Base-by-base conservation (phyloP, 2,797 vertebrate genomes). In the Hypotaenidia philippensis region DNA sequence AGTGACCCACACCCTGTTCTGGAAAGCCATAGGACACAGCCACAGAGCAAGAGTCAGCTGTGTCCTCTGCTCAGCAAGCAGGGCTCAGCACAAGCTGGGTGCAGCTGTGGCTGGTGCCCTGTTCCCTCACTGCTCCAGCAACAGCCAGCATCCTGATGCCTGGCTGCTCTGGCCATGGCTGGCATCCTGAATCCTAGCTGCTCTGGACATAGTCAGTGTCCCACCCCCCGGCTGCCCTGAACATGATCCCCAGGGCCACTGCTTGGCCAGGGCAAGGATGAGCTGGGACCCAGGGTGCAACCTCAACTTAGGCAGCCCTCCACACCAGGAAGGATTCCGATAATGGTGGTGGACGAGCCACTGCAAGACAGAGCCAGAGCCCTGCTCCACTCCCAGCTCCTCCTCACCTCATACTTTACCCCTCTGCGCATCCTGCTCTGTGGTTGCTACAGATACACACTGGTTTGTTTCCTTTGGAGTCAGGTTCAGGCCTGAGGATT, bases 321-420 rank as follows among this genome's bases (percentile, higher is more conserved):
- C 9, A 1, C 25, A 5, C 7, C 41, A 2, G 14, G 18, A 20
- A 36, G 59, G 63, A 6, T 22, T 36, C 6, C 10, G 21, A 5
- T 13, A 18, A 2, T 11, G 2, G 8, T 0, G 3, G 27, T 8
- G 20, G 63, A 34, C 1, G 10, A 6, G 63, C 21, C 19, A 1
- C 56, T 10, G 18, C 1, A 15, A 17, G 25, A 4, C 36, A 12
- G 26, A 13, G 4, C 5, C 29, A 1, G 0, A 20, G 52, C 47
- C 22, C 47, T 1, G 11, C 34, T 3, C 4, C 3, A 1, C 4
- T 5, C 22, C 3, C 1, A 0, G 29, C 49, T 23, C 47, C 6
- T 44, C 53, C 44, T 12, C 77, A 6, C 27, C 61, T 12, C 9
- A 2, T 5, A 0, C 29, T 31, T 45, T 10, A 1, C 36, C 6